Evolutionary conservation across 1,140 invertebrate species (phyloP), one percentile per base, ranked within the genome.

Genomic region (Lasioglossum baleicum): DNA sequence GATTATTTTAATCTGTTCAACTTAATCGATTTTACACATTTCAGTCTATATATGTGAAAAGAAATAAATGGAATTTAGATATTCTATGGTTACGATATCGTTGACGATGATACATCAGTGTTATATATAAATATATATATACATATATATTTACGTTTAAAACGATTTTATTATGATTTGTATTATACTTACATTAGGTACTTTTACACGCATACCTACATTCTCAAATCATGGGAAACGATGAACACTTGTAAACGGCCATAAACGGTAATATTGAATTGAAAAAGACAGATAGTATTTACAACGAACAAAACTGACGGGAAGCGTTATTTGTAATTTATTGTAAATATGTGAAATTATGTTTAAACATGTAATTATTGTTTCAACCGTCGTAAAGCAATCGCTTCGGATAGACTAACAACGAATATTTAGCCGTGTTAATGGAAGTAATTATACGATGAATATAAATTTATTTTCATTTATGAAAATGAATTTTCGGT

Each of bases 131-230:
- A 82, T 65, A 53, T 78, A 69, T 67, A 48, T 48, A 48, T 48
- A 48, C 11, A 44, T 44, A 44, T 44, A 44, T 44, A 70, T 22
- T 20, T 42, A 26, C 26, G 31, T 78, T 72, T 65, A 44, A 72
- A 79, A 65, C n/a, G 20, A 73, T 42, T 78, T 58, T 73, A 79
- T 79, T 73, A 73, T 73, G 44, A 78, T 78, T 78, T 78, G 48
- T 72, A 78, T 64, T 64, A 72, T 65, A 72, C 31, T 78, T 73
- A 73, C 76, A 79, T 48, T 79, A 73, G 76, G 76, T 79, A 79
- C 69, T 79, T 73, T 80, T 83, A 80, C 68, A 75, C 51, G 65
- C 58, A 75, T 48, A 70, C 44, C 56, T 83, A 75, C 60, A 84
- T 84, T 81, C 68, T 44, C 70, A 75, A 84, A 78, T 80, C 75